phyloP scores from a whole-genome alignment of 2,797 vertebrate species.

The Lateolabrax maculatus region DNA sequence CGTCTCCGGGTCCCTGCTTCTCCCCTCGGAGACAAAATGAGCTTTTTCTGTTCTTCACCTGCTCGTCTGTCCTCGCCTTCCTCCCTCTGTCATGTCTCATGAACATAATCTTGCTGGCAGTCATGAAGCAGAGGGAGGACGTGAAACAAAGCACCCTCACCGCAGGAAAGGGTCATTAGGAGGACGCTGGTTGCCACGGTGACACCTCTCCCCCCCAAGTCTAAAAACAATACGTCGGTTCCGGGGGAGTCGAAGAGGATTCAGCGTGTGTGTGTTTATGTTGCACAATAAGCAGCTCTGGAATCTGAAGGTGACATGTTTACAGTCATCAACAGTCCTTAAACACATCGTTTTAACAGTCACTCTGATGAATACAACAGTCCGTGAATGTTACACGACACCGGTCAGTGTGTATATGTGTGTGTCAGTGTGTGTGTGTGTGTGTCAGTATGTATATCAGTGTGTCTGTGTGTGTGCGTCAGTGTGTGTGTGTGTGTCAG shows the following conservation, averaged over 20 bases:
- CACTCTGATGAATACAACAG: not conserved
- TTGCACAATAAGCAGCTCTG: not conserved
- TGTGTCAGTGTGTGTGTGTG: constrained; percentile 15
- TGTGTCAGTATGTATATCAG: no score
- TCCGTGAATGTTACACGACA: not conserved
- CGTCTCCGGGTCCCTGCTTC: constrained; percentile 2
- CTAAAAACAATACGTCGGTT: not conserved
- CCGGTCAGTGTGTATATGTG: constrained; percentile 22
- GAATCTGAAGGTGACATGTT: not conserved
- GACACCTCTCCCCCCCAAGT: not conserved
- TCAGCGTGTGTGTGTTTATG: constrained; percentile 14
- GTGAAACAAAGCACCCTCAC: not conserved
- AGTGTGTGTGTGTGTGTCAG: constrained; percentile 18
- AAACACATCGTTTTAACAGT: constrained; percentile 1
- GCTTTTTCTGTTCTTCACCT: not conserved
- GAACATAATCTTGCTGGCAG: constrained; percentile 14
- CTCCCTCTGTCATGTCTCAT: constrained; percentile 9
- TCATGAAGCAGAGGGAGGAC: not conserved
- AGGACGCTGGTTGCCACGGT: not conserved
- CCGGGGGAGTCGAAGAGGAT: not conserved
- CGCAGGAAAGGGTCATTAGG: constrained; percentile 48
- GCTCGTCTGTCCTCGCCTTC: not conserved
- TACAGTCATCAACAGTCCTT: constrained; percentile 8
- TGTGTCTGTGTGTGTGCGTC: constrained; percentile 14
- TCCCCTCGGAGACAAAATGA: constrained; percentile 3